Conservation (phyloP, 2,888 invertebrate genomes). For the Aradus depressus region DNA sequence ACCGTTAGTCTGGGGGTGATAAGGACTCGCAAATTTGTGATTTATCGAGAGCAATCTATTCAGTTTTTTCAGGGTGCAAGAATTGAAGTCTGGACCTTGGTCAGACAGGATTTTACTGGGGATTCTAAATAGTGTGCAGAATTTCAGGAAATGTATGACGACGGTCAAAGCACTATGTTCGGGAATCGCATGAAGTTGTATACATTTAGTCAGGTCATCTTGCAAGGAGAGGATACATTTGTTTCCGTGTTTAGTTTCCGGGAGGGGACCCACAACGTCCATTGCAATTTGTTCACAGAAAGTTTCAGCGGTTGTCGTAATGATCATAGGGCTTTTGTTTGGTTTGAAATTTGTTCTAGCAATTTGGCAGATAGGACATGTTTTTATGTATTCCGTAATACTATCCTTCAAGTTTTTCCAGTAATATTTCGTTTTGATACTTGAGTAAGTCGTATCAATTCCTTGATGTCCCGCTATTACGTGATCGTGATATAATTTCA, state of each 20-base stretch:
- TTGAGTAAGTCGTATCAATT: neutral
- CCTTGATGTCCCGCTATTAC: neutral
- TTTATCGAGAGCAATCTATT: no score
- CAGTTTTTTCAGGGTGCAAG: no score
- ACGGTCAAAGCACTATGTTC: neutral
- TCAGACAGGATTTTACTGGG: no score
- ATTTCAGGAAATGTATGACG: no score
- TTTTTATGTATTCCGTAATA: neutral
- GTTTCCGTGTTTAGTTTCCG: neutral
- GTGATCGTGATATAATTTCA: neutral
- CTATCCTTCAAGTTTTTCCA: neutral
- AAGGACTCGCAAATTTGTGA: no score
- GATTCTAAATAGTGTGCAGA: no score
- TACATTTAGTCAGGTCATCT: neutral
- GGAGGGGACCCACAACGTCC: neutral
- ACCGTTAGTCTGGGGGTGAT: no score
- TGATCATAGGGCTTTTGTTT: neutral
- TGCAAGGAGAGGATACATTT: neutral
- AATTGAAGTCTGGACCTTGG: no score
- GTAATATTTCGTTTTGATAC: neutral
- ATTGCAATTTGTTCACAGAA: neutral
- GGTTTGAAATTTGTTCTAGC: constrained; percentile 4
- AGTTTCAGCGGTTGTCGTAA: neutral
- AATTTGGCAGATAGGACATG: neutral
- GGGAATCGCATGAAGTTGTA: neutral